Base-by-base conservation (phyloP, 2,888 invertebrate genomes). In the Cantharis lateralis region DNA sequence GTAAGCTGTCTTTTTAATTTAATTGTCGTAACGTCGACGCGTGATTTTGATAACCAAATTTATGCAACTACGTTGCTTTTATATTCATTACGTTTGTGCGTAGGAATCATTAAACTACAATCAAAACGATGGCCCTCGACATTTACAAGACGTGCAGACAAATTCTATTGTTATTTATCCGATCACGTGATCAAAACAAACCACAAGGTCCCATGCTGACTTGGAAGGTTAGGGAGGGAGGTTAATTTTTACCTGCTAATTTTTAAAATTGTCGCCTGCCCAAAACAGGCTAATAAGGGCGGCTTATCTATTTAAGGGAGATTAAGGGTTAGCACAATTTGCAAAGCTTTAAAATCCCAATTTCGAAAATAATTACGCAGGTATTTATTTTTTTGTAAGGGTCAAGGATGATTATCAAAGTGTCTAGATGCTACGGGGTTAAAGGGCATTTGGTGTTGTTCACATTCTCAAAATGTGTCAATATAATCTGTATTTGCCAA, bases 201-300 rank as follows among this genome's bases (percentile, higher is more conserved):
- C 18, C 64, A 2, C 64, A 66, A 66, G 84, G 89, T 80, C 83
- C 83, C 91, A 86, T 78, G 88, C 88, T 79, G 90, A 48, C n/a
- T 48, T n/a, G 2, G 13, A n/a, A 7, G 48, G 48, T n/a, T 48
- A 48, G 9, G 7, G 48, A 3, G 48, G 48, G 48, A 7, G 48
- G 48, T n/a, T 32, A 11, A 28, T 11, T 28, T 10, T 28, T 32
- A 32, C 32, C 32, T 32, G 13, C 28, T 28, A 32, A n/a, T 5
- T 32, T 32, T 32, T 32, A 4, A 13, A 32, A 32, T 32, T 13
- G 13, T 32, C 13, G 0, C 32, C 4, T 3, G 13, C 32, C 2
- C 1, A 3, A 18, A 3, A 18, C 1, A 3, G 18, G 3, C 3
- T 18, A 3, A 18, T 18, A 18, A 18, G 18, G 18, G 18, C 18